A percentile compares a stretch with the other conserved stretches of the same genome.
Conservation (phyloP, 2,888 invertebrate species). For the Tryphoninae sp. region DNA sequence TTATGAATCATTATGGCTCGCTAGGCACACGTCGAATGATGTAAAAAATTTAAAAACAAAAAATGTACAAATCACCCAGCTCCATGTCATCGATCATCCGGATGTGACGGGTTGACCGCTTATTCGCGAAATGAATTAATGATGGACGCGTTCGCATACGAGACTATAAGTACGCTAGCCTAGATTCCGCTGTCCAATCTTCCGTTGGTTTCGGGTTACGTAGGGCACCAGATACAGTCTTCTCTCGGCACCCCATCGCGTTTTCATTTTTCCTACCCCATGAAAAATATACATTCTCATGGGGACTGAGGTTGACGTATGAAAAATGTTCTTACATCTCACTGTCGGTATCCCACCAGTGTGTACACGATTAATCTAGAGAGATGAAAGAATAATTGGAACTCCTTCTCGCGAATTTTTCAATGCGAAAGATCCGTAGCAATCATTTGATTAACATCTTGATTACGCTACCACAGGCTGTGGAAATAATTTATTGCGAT, state of each 20-base stretch:
- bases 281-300: conserved; percentile 20
- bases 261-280: conserved; percentile 14
- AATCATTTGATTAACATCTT: conserved; percentile 59
- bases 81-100: conserved; percentile 47
- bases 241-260: conserved; percentile 18
- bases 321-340: conserved; percentile 29
- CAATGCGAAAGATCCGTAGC: conserved; percentile 33
- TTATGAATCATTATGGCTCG: conserved; percentile 21
- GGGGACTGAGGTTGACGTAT: conserved; percentile 31
- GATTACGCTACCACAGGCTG: conserved; percentile 47
- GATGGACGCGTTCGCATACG: conserved; percentile 11
- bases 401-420: neutral
- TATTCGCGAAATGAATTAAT: conserved; percentile 60
- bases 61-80: conserved; percentile 20
- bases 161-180: neutral
- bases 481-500: conserved; percentile 37
- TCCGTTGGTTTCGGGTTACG: neutral
- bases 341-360: conserved; percentile 1
- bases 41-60: conserved; percentile 14
- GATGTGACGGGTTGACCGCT: conserved; percentile 56
- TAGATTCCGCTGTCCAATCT: conserved; percentile 10
- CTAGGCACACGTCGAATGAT: neutral
- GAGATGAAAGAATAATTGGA: conserved; percentile 17
- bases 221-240: conserved; percentile 12
- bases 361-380: conserved; percentile 40